Evolutionary conservation across 2,888 invertebrate genomes (phyloP).

Genomic region (Limenitis camilla): DNA sequence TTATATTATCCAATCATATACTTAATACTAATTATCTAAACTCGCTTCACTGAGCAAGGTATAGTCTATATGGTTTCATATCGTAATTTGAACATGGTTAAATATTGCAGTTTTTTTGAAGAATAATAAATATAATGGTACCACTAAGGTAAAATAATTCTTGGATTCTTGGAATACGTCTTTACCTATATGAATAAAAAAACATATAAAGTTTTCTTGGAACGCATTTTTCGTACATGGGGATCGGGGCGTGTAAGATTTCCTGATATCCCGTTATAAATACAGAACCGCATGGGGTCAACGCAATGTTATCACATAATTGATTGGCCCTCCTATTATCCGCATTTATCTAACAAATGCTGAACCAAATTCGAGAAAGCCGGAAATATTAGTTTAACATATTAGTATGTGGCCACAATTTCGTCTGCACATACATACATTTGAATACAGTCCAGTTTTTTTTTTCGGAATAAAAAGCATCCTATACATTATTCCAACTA

Average conservation of each 20-base stretch:
- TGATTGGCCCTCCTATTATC: slow-evolving; percentile 53
- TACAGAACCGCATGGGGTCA: slow-evolving; percentile 27
- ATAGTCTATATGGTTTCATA: no score
- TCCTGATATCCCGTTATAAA: slow-evolving; percentile 22
- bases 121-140: no score
- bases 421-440: no score
- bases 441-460: no score
- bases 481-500: no score
- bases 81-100: no score
- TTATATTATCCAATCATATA: no score
- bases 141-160: background rate
- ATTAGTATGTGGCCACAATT: background rate
- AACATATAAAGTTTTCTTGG: background rate
- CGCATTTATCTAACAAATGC: slow-evolving; percentile 39
- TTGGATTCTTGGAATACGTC: background rate
- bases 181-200: background rate
- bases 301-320: slow-evolving; percentile 48
- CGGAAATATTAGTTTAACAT: slow-evolving; percentile 17
- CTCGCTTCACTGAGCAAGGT: no score
- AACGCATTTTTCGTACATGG: background rate
- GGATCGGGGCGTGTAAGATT: slow-evolving; percentile 5
- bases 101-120: no score
- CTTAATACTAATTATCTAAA: no score
- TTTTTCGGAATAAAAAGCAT: no score
- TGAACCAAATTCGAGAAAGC: slow-evolving; percentile 27